Base-by-base conservation (phyloP, 1,140 invertebrate genomes). In the Brachionus asplanchnoidis region DNA sequence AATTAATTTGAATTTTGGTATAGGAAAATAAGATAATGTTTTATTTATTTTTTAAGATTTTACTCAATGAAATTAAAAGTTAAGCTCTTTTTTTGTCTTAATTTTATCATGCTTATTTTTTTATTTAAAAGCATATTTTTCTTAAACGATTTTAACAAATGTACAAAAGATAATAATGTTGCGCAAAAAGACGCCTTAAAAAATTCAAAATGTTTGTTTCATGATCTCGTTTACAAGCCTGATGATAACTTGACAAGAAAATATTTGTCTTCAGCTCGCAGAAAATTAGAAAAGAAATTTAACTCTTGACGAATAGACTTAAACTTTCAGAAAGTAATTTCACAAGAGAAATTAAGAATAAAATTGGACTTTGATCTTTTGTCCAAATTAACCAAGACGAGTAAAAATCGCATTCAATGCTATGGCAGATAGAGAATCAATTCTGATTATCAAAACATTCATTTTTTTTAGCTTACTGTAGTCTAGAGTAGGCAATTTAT, bases 381-480 rank as follows among this genome's bases (percentile, higher is more conserved):
- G 44, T 46, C 44, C 14, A 11, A 46, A 1, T 14, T 46, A 5
- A 14, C 44, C 2, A 46, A 5, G 11, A 46, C 44, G 2, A 46
- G 9, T 5, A 46, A 11, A 46, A 3, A 46, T 2, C 9, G 11
- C 44, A 46, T 11, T 46, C 11, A 46, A 46, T 46, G 44, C 44
- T 46, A 46, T 46, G 12, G 94, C 91, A 0, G 95, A 97, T 2
- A 96, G 92, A 0, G 94, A 93, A 88, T 96, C 95, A 14, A 97
- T 91, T 0, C 95, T 95, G n/a, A 96, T 88, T 12, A 96, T 90
- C 26, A 96, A 90, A 0, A 97, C 91, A 79, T 88, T 90, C 9
- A 89, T 60, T 0, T 50, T 86, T 1, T 75, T 23, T 23, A 23
- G 14, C 6, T 23, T 17, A 28, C 1, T n/a, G 28, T 12, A 11